Conservation (phyloP, 1,140 invertebrate genomes). For the Drosophila athabasca region DNA sequence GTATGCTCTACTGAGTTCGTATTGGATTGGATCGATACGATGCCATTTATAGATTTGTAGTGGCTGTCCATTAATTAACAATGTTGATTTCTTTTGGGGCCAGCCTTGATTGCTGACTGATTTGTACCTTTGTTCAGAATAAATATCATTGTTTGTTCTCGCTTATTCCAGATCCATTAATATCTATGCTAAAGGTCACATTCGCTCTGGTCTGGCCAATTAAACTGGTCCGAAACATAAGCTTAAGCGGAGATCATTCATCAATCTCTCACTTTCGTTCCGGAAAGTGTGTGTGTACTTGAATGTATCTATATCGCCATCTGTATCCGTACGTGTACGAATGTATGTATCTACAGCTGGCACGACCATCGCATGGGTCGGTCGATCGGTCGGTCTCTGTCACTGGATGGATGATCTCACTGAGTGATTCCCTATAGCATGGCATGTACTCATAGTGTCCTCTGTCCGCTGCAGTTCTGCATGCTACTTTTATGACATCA, state of each 20-base stretch:
- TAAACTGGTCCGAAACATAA: conserved; percentile 53
- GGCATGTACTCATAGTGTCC: too few relatives aligned
- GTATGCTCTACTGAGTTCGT: conserved; percentile 4
- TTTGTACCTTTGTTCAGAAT: not conserved
- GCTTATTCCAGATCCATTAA: conserved; percentile 39
- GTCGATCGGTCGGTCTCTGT: not conserved
- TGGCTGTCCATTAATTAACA: too few relatives aligned
- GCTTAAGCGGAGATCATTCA: conserved; percentile 49
- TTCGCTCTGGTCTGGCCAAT: conserved; percentile 38
- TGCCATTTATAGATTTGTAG: too few relatives aligned
- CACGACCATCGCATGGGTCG: conserved; percentile 33
- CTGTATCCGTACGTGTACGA: conserved; percentile 15
- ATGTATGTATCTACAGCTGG: conserved; percentile 39
- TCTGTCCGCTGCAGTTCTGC: conserved; percentile 45
- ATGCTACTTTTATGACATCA: conserved; percentile 39
- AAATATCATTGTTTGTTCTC: conserved; percentile 43
- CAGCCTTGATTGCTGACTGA: too few relatives aligned
- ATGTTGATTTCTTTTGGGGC: not conserved
- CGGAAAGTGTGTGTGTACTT: conserved; percentile 48
- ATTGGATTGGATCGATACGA: too few relatives aligned
- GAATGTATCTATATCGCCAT: conserved; percentile 32
- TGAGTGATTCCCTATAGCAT: not conserved
- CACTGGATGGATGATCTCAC: conserved; percentile 60
- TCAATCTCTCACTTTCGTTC: conserved; percentile 77
- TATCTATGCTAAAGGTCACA: conserved; percentile 67